Evolutionary conservation across 2,113 vertebrate genomes (phyloP), one percentile per base, ranked within the genome.

Genomic region (Lagenorhynchus albirostris): DNA sequence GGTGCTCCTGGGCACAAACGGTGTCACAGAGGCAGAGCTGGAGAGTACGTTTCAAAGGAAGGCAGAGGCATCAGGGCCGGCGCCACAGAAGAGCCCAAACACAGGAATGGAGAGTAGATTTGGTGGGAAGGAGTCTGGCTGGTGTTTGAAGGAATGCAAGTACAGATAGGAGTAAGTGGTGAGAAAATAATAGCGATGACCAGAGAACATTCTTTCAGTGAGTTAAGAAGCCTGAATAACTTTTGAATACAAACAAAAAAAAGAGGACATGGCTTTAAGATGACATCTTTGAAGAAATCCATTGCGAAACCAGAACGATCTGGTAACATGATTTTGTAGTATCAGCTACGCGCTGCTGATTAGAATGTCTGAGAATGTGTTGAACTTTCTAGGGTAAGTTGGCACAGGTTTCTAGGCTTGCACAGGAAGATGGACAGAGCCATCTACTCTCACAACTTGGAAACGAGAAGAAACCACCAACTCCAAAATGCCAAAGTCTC

Each of bases 41-140:
- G 36, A 11, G 2, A 38, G 14, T 15, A 53, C 1, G 4, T 50
- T 33, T 71, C 50, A 44, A 33, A 81, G 70, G 36, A 68, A 68
- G 65, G 23, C n/a, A 5, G 14, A 89, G 67, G 8, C 36, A 5
- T 14, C 5, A 44, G 31, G 60, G n/a, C 33, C 31, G 23, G 50
- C 13, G 26, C 17, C 65, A 13, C 14, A 14, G 47, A 41, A 23
- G 1, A 36, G 44, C 41, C 62, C 20, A 1, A 25, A 13, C 1
- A 5, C 2, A 15, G 1, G 14, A 5, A 6, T 1, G 23, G 26
- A 23, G 4, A 0, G 2, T 13, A 33, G 6, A 9, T 17, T 3
- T 11, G 26, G n/a, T 23, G 25, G n/a, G 26, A 67, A 36, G n/a
- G 58, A 1, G 6, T 8, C 20, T 5, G 38, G 4, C 8, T 53